A percentile compares a stretch with the other conserved stretches of the same genome.
Evolutionary conservation across 2,113 vertebrate genomes (phyloP).

Genomic region (Menidia beryllina): DNA sequence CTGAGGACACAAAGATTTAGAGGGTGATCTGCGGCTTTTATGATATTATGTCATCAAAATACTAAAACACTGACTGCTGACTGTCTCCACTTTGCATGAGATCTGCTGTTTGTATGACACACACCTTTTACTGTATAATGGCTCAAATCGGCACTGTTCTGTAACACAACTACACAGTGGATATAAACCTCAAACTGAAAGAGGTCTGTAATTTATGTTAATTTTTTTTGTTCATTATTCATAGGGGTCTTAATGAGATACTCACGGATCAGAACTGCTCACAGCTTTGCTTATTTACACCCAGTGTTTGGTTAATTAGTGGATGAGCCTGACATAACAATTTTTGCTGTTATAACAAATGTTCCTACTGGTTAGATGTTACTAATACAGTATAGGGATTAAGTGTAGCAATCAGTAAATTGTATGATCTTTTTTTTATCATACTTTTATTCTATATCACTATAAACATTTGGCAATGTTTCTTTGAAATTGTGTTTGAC

Average conservation of each 20-base stretch:
- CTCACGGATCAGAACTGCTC: constrained; percentile 67
- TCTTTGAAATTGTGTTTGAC: not conserved
- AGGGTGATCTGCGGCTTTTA: constrained; percentile 7
- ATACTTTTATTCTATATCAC: not conserved
- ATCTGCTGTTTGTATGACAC: constrained; percentile 44
- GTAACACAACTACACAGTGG: constrained; percentile 49
- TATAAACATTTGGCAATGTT: not conserved
- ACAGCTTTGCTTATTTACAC: not conserved
- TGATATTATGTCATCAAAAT: constrained; percentile 25
- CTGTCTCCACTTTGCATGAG: constrained; percentile 66
- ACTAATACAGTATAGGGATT: not conserved
- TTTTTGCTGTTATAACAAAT: not conserved
- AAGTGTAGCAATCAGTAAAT: not conserved
- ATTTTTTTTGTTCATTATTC: constrained; percentile 60
- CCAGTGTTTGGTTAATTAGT: not conserved
- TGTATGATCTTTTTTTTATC: not conserved
- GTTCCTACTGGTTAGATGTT: not conserved
- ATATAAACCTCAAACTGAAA: constrained; percentile 49
- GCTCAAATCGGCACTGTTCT: constrained; percentile 54
- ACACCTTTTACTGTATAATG: constrained; percentile 58
- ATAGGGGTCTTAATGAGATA: constrained; percentile 25
- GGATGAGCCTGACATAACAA: not conserved
- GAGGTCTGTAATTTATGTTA: constrained; percentile 44
- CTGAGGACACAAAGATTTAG: constrained; percentile 51
- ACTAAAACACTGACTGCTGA: constrained; percentile 44